A percentile compares a stretch with the other conserved stretches of the same genome.
Evolutionary conservation across 92 coral and sea anemone genomes (phyloP).

Genomic region (Porites cylindrica): DNA sequence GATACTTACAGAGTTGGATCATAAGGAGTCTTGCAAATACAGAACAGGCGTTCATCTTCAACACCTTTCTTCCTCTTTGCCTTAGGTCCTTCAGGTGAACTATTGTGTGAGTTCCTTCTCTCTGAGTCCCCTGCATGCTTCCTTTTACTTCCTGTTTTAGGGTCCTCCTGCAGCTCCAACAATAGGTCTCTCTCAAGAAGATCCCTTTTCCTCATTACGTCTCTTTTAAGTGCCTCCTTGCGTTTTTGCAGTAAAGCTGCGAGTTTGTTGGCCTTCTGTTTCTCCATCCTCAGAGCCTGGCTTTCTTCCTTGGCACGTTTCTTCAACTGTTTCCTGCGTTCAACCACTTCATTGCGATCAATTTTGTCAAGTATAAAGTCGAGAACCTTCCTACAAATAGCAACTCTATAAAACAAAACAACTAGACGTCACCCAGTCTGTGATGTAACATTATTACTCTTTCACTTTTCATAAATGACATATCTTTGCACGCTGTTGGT

Average conservation of each 20-base stretch:
- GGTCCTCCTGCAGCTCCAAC: constrained; percentile 69
- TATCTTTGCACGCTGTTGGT: no score
- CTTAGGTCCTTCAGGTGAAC: constrained; percentile 36
- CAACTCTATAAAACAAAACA: constrained; percentile 59
- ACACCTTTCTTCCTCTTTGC: constrained; percentile 67
- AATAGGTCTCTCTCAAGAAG: constrained; percentile 87
- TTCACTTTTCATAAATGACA: no score
- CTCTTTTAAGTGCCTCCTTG: constrained; percentile 88
- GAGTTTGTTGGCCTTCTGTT: constrained; percentile 81
- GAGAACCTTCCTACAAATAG: constrained; percentile 83
- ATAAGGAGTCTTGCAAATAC: constrained; percentile 94
- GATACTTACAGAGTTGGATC: constrained; percentile 81
- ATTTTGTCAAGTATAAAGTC: constrained; percentile 89
- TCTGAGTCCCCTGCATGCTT: constrained; percentile 18
- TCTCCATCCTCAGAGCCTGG: constrained; percentile 74
- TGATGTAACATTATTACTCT: no score
- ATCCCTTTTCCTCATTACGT: constrained; percentile 90
- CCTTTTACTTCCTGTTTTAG: constrained; percentile 32
- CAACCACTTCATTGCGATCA: constrained; percentile 89
- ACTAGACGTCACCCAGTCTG: background rate
- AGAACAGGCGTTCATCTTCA: constrained; percentile 76
- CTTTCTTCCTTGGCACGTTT: constrained; percentile 80
- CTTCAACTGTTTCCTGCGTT: constrained; percentile 79
- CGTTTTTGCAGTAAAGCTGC: constrained; percentile 87
- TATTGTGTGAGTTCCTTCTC: constrained; percentile 28